Conservation (phyloP, 2,888 invertebrate species). For the Lasioglossum vierecki region DNA sequence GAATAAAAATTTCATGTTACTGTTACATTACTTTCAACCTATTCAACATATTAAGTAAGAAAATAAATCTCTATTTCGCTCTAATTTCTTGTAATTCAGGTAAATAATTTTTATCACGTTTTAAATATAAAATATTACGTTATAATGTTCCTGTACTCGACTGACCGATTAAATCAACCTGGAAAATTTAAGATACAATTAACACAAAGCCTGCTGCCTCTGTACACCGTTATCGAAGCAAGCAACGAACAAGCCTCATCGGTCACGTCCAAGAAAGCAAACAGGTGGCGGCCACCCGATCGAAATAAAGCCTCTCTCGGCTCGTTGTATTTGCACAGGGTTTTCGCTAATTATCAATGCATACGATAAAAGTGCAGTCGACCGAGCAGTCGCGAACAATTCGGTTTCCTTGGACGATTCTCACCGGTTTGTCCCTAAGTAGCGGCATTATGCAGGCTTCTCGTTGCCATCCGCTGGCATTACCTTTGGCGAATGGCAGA, state of each 20-base stretch:
- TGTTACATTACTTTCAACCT: too few species aligned
- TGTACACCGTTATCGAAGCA: background rate
- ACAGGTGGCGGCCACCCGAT: background rate
- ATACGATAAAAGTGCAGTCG: background rate
- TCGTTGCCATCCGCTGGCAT: slow-evolving; percentile 54
- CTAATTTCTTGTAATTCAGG: too few species aligned
- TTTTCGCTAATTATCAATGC: background rate
- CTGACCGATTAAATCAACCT: background rate
- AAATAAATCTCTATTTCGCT: too few species aligned
- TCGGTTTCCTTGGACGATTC: background rate
- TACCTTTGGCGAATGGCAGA: slow-evolving; percentile 42
- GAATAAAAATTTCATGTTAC: too few species aligned
- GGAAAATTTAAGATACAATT: background rate
- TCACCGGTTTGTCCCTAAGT: slow-evolving; percentile 34
- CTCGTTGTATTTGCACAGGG: background rate
- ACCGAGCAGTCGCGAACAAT: background rate
- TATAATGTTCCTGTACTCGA: background rate
- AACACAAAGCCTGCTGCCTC: background rate
- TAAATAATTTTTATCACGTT: too few species aligned
- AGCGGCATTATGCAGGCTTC: slow-evolving; percentile 68
- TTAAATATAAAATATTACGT: too few species aligned
- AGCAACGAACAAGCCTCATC: background rate
- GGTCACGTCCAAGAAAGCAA: background rate
- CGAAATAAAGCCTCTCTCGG: background rate
- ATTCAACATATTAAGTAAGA: too few species aligned